Evolutionary conservation across 2,113 vertebrate species (phyloP), one percentile per base, ranked within the genome.

Genomic region (Tapirus terrestris): DNA sequence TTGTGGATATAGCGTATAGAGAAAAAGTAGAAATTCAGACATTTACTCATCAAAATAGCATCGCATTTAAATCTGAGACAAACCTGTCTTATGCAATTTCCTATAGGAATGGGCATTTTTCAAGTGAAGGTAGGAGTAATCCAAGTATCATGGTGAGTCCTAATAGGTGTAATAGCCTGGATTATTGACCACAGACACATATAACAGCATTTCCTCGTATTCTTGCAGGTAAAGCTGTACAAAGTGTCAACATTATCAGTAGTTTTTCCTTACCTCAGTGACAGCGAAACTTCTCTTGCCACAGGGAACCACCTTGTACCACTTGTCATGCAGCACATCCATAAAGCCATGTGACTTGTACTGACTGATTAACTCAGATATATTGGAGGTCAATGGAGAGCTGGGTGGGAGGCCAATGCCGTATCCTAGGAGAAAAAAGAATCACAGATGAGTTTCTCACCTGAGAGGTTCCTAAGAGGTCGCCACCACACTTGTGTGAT

Each of bases 331-430:
- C 39, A 99, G 99, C 98, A 99, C 99, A 97, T 99, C 99, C 99
- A 99, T 99, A 98, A 99, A 99, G 80, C 99, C 99, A 0, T 99
- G 99, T 3, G 99, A 99, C 98, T 99, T 99, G 99, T 99, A 99
- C 86, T 99, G 99, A 98, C 99, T 99, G 96, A 99, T 99, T 72
- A 99, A 98, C 97, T 99, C 99, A 0, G 99, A 99, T 98, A 99
- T 99, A 96, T 99, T 99, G 97, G 99, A 99, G 80, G 99, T 99
- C 96, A 99, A 98, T 0, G 99, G 99, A 91, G 99, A 99, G 98
- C 99, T 99, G 97, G 99, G 99, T n/a, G 99, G 99, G 92, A 99
- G 99, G 75, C 99, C 99, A 95, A 99, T 99, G 58, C 99, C 99
- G 17, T 99, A 99, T 17, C 99, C 99, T 99, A 97, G 91, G 90